Evolutionary conservation across 2,113 vertebrate species (phyloP).

Genomic region (Hirundichthys speculiger): DNA sequence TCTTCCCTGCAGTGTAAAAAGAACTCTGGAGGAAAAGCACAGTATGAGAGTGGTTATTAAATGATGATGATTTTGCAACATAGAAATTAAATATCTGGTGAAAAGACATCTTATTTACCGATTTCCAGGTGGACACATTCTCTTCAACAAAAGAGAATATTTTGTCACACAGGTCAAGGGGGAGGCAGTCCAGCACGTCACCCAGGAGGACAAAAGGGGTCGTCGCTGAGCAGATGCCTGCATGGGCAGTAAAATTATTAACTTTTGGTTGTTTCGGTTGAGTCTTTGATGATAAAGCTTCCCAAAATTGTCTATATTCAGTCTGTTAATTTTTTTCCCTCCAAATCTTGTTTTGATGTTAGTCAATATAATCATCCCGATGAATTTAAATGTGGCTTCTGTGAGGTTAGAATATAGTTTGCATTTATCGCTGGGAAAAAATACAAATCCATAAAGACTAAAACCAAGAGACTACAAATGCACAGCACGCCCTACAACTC

Average conservation of each 20-base stretch:
- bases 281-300: too few relatives aligned
- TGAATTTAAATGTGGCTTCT: too few relatives aligned
- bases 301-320: too few relatives aligned
- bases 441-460: too few relatives aligned
- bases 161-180: constrained; percentile 94
- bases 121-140: constrained; percentile 98
- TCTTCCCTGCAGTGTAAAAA: constrained; percentile 98
- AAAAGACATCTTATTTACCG: constrained; percentile 78
- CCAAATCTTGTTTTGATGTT: too few relatives aligned
- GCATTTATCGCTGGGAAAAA: too few relatives aligned
- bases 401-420: too few relatives aligned
- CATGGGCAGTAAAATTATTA: neutral
- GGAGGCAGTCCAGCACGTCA: constrained; percentile 96
- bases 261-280: too few relatives aligned
- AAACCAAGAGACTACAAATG: too few relatives aligned
- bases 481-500: too few relatives aligned
- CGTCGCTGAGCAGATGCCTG: constrained; percentile 95
- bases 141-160: constrained; percentile 98
- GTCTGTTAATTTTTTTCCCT: too few relatives aligned
- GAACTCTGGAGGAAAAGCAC: constrained; percentile 84
- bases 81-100: neutral
- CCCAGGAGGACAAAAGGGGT: constrained; percentile 94
- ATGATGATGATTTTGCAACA: neutral
- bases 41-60: neutral
- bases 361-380: too few relatives aligned